Evolutionary conservation across 1,140 invertebrate species (phyloP).

Genomic region (Portunus trituberculatus): DNA sequence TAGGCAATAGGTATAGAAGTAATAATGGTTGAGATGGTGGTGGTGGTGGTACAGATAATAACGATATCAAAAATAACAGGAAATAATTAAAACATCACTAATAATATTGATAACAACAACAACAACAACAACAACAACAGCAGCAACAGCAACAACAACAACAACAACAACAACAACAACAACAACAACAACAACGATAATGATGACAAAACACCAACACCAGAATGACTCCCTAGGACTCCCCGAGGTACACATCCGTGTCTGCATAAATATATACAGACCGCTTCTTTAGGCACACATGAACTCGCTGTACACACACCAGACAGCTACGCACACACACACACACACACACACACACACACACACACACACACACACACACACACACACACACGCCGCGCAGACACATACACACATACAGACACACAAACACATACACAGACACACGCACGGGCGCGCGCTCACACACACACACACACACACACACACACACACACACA

Average conservation of each 20-base stretch:
- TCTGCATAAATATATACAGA: neutral
- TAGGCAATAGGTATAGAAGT: neutral
- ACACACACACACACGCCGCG: neutral
- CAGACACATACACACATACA: neutral
- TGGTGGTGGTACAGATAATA: neutral
- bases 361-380: constrained; percentile 41
- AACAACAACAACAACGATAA: neutral
- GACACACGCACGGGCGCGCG: too few relatives aligned
- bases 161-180: neutral
- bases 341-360: neutral
- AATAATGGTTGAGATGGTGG: neutral
- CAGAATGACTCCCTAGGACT: neutral
- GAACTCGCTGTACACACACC: neutral
- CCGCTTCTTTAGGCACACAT: neutral
- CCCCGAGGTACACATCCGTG: neutral
- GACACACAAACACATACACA: neutral
- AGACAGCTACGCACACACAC: neutral
- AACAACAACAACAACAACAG: neutral
- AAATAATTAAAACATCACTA: neutral
- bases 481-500: constrained; percentile 35
- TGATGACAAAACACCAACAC: neutral
- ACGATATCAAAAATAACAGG: neutral
- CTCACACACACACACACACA: neutral
- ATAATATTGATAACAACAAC: neutral
- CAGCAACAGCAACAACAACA: neutral